Percentiles rank a stretch among this genome's conserved stretches.
Evolutionary conservation across 2,113 vertebrate species (phyloP).

Genomic region (Rhea americana): DNA sequence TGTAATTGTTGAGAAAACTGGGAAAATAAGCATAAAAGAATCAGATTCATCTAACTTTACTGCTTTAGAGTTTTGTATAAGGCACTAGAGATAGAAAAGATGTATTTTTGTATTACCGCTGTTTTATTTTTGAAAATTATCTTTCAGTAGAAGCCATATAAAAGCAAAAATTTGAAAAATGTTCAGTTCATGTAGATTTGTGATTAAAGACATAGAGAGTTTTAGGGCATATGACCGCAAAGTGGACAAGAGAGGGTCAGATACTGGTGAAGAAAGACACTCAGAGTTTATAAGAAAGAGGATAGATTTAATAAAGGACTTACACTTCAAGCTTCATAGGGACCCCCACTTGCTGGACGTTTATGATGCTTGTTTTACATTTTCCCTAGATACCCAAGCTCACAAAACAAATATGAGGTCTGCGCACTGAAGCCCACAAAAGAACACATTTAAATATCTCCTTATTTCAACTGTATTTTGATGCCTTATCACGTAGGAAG

Average conservation of each 20-base stretch:
- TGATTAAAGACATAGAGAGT: background rate
- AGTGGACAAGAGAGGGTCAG: no score
- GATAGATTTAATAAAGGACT: no score
- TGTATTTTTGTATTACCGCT: background rate
- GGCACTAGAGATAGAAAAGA: background rate
- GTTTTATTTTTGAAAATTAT: background rate
- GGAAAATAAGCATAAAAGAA: background rate
- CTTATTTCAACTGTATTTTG: background rate
- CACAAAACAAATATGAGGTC: background rate
- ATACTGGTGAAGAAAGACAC: no score
- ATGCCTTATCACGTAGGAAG: background rate
- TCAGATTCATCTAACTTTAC: background rate
- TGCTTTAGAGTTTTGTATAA: background rate
- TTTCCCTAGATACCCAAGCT: background rate
- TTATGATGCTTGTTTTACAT: background rate
- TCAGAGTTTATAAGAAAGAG: no score
- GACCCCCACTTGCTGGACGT: background rate
- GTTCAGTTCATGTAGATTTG: background rate
- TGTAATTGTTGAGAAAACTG: background rate
- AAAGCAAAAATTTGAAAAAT: background rate
- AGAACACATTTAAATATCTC: background rate
- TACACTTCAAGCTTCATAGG: no score
- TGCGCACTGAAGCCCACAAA: background rate
- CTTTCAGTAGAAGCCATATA: background rate
- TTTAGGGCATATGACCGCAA: no score